Evolutionary conservation across 2,888 invertebrate genomes (phyloP), one percentile per base, ranked within the genome.

Genomic region (Folsomia candida): DNA sequence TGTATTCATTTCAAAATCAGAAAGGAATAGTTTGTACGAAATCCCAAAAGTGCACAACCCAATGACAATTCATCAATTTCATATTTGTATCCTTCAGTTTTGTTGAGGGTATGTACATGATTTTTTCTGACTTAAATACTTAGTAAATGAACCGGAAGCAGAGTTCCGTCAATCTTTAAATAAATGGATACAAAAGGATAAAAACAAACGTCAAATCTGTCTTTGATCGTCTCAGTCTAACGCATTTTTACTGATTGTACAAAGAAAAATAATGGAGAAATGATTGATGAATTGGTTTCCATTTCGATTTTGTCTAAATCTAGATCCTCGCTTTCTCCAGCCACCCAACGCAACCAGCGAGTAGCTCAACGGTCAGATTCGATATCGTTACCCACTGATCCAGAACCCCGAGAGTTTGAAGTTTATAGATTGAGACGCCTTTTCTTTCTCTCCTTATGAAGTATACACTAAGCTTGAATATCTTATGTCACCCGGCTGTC

Each of bases 281-380:
- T 54, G 54, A 54, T 54, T 54, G 54, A 54, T 54, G 54, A 54
- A 54, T 54, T 54, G 54, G 22, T 18, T 54, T 54, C 54, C 54
- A 54, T 22, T 54, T 54, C 54, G 54, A 54, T 54, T 54, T 54
- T 18, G 54, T 54, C 54, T 54, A 22, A 54, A 54, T 54, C 54
- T 54, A 20, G 20, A 20, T 54, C 54, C 22, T 20, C 20, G 22
- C 20, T n/a, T 54, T 14, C 18, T 18, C 54, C 54, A 18, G 6
- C 37, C 37, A 37, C 37, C 4, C 4, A 37, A 37, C 37, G 6
- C 4, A 37, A 37, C 37, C 37, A 37, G 14, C n/a, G n/a, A 37
- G 37, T 37, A 37, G 14, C 37, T 37, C 37, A 14, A 4, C 54
- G 54, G 54, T 54, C 54, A 54, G 22, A 54, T 54, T 54, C 54